A percentile compares a stretch with the other conserved stretches of the same genome.
Evolutionary conservation across 2,113 vertebrate genomes (phyloP).

Genomic region (Anas platyrhynchos): DNA sequence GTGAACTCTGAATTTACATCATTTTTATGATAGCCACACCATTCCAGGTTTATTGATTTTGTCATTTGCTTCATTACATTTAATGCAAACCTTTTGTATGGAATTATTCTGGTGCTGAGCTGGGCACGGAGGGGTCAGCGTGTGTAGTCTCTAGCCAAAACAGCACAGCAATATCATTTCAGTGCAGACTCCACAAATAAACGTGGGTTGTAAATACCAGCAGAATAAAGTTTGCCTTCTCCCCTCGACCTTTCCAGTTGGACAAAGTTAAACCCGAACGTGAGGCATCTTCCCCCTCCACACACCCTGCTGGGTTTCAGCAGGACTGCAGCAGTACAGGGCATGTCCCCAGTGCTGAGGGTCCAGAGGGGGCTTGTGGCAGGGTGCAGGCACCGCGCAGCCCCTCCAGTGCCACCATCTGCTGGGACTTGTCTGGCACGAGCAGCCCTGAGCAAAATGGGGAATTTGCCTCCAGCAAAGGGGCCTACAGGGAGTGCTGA

Average conservation of each 20-base stretch:
- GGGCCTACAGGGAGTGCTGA: not conserved
- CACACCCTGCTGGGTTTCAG: not conserved
- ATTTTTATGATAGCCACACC: slow-evolving; percentile 81
- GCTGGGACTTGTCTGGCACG: not conserved
- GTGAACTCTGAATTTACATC: slow-evolving; percentile 83
- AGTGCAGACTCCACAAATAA: slow-evolving; percentile 49
- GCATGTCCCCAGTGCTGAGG: too few relatives aligned
- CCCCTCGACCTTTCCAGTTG: slow-evolving; percentile 45
- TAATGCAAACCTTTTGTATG: slow-evolving; percentile 70
- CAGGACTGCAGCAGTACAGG: not conserved
- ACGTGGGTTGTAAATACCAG: slow-evolving; percentile 24
- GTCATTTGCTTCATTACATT: slow-evolving; percentile 80
- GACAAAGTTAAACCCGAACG: not conserved
- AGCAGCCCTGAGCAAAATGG: rapidly evolving
- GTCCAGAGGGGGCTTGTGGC: not conserved
- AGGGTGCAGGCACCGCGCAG: not conserved
- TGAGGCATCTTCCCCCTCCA: not conserved
- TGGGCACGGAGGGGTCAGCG: slow-evolving; percentile 53
- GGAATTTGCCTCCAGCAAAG: not conserved
- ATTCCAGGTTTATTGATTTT: slow-evolving; percentile 84
- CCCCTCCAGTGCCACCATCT: not conserved
- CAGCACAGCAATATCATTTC: slow-evolving; percentile 24
- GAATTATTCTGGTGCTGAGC: slow-evolving; percentile 36
- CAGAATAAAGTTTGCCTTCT: slow-evolving; percentile 54
- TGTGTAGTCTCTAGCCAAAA: slow-evolving; percentile 46